Evolutionary conservation across 2,113 vertebrate genomes (phyloP).

Genomic region (Pyrgilauda ruficollis): DNA sequence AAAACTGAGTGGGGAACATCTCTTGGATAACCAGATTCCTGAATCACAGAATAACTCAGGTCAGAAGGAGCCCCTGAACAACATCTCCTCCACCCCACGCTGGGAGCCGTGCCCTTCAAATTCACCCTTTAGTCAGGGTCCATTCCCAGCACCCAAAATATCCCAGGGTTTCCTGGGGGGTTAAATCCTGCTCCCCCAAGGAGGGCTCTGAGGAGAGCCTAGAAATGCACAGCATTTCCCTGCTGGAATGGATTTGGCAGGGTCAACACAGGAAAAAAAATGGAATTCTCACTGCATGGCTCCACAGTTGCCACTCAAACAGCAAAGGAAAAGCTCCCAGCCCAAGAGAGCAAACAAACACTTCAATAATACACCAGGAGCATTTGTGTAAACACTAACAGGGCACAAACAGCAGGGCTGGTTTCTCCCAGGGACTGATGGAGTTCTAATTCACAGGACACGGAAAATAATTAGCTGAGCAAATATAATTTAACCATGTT

Average conservation of each 20-base stretch:
- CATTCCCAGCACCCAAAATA: neutral
- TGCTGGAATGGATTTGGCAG: neutral
- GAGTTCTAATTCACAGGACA: constrained; percentile 50
- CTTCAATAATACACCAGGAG: neutral
- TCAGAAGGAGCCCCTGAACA: neutral
- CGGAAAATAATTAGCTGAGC: constrained; percentile 63
- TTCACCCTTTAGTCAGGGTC: neutral
- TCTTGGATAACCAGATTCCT: neutral
- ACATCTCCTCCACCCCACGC: neutral
- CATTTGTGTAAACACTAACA: neutral
- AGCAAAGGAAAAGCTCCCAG: neutral
- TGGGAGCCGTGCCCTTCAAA: neutral
- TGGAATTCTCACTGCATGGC: neutral
- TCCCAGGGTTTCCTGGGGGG: neutral
- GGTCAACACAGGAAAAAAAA: neutral
- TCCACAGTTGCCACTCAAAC: neutral
- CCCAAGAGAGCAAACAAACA: neutral
- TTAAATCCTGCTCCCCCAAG: neutral
- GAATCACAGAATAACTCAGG: neutral
- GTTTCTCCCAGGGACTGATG: neutral
- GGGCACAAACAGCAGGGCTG: neutral
- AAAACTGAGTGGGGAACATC: rapidly evolving
- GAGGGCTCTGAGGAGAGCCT: neutral
- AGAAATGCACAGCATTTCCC: neutral
- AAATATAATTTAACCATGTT: constrained; percentile 57